A percentile compares a stretch with the other conserved stretches of the same genome.
These are phyloP conservation scores for Rhynchonema sp. DNA, from an alignment of 2,888 invertebrate species.

Conservation along the genomic window DNA sequence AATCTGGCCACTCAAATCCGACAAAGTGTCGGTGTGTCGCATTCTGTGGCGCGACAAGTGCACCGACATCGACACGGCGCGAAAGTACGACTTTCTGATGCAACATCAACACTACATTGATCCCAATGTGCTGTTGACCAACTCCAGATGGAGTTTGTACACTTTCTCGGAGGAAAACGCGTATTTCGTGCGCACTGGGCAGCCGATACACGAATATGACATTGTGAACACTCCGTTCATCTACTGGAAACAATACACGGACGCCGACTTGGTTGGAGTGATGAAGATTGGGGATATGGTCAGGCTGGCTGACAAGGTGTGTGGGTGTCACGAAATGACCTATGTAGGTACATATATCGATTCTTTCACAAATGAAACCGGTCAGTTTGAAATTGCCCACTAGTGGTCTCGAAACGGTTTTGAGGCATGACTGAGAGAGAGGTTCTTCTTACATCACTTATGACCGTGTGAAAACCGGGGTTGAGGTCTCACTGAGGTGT, in stretches of 20 bases:
- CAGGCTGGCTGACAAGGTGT: neutral
- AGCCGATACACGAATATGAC: neutral
- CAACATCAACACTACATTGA: neutral
- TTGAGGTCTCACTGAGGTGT: too few species aligned
- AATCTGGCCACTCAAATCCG: too few species aligned
- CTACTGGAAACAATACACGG: neutral
- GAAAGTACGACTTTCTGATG: neutral
- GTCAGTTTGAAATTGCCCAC: too few species aligned
- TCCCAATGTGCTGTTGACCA: neutral
- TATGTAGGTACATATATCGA: too few species aligned
- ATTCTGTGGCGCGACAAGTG: neutral
- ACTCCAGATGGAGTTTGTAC: neutral
- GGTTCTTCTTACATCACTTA: too few species aligned
- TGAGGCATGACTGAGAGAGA: too few species aligned
- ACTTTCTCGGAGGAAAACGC: neutral
- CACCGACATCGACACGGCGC: neutral
- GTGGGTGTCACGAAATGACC: neutral
- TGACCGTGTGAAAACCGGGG: too few species aligned
- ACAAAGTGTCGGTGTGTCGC: neutral
- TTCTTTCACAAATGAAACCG: too few species aligned
- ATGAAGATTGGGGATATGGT: neutral
- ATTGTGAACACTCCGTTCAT: neutral
- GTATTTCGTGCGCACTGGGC: neutral
- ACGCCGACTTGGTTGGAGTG: neutral
- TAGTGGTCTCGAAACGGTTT: too few species aligned